A percentile compares a stretch with the other conserved stretches of the same genome.
Conservation (phyloP, 2,113 vertebrate species). For the Geococcyx californianus region DNA sequence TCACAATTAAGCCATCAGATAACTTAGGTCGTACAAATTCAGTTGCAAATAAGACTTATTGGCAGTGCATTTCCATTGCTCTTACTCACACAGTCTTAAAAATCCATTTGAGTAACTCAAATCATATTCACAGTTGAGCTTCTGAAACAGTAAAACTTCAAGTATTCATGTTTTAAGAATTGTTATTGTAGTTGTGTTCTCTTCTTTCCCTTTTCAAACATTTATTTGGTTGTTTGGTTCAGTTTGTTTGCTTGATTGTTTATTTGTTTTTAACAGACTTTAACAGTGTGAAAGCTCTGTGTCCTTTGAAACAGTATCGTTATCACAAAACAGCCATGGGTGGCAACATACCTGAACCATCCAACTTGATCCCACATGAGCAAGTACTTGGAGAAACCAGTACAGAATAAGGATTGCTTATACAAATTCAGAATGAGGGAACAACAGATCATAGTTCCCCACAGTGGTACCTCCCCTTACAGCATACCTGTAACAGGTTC, state of each 20-base stretch:
- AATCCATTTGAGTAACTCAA: background rate
- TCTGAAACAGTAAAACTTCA: background rate
- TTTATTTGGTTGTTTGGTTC: background rate
- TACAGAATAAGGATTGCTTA: background rate
- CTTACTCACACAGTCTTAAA: background rate
- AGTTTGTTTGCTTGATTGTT: background rate
- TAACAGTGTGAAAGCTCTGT: background rate
- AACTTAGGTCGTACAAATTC: background rate
- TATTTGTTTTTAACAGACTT: background rate
- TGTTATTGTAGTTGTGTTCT: background rate
- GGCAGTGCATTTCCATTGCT: background rate
- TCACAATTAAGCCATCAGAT: background rate
- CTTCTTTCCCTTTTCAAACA: background rate
- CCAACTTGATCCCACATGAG: background rate
- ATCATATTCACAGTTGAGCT: background rate
- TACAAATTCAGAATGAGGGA: background rate
- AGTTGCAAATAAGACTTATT: background rate
- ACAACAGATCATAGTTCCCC: background rate
- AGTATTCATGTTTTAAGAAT: background rate
- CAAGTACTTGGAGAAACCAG: background rate
- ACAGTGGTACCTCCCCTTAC: background rate
- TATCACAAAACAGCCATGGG: background rate
- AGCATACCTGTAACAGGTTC: background rate
- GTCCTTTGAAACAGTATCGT: background rate
- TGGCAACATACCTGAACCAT: background rate